Percentiles rank a stretch among this genome's conserved stretches.
phyloP scores from a whole-genome alignment of 2,888 invertebrate species.

The Spilarctia lutea region DNA sequence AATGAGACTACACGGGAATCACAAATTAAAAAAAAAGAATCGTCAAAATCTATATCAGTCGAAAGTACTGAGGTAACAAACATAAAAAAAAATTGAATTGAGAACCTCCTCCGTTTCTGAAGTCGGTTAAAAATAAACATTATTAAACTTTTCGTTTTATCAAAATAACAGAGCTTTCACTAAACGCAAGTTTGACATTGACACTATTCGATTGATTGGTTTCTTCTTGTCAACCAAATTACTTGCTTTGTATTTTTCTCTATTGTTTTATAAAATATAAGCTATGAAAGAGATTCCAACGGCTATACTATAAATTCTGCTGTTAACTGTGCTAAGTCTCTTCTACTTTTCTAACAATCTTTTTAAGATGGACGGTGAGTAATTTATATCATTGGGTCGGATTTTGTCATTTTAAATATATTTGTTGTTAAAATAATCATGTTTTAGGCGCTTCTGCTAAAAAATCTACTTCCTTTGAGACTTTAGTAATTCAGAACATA shows the following conservation, averaged over 20 bases:
- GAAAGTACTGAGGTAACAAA: no score
- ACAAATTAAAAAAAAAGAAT: no score
- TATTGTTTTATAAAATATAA: slow-evolving; percentile 38
- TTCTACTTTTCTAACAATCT: slow-evolving; percentile 23
- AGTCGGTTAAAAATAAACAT: no score
- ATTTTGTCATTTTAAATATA: slow-evolving; percentile 24
- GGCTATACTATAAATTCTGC: slow-evolving; percentile 25
- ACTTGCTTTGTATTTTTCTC: slow-evolving; percentile 40
- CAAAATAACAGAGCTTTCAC: background rate
- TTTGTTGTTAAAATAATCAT: slow-evolving; percentile 26
- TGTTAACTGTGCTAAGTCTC: slow-evolving; percentile 17
- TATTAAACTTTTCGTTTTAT: no score
- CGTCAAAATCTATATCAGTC: no score
- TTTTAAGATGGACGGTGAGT: slow-evolving; percentile 64
- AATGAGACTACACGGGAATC: no score
- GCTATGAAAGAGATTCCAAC: slow-evolving; percentile 35
- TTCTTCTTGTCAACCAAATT: slow-evolving; percentile 38
- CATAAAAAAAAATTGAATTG: no score
- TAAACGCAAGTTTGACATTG: slow-evolving; percentile 32
- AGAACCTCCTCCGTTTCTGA: no score
- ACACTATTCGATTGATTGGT: slow-evolving; percentile 43
- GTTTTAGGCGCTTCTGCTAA: slow-evolving; percentile 72
- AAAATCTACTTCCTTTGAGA: slow-evolving; percentile 76
- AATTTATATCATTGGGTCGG: slow-evolving; percentile 13
- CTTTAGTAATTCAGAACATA: slow-evolving; percentile 76